These are phyloP conservation scores for Adelosebastes latens DNA, from an alignment of 2,797 vertebrate genomes.

Conservation along the genomic window DNA sequence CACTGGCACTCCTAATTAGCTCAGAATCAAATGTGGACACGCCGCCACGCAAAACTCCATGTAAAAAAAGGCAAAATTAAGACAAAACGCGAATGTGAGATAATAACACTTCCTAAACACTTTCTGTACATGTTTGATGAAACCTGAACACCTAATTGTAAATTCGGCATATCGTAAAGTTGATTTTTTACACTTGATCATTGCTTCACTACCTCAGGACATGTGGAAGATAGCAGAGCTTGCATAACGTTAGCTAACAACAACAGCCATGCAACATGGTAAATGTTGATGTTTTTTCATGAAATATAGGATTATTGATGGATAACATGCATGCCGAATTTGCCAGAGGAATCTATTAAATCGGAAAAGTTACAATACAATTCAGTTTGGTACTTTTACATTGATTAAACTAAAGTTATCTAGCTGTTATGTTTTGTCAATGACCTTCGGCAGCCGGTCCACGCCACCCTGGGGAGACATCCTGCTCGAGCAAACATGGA, in stretches of 20 bases:
- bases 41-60: not conserved
- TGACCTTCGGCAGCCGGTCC: constrained; percentile 76
- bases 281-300: not conserved
- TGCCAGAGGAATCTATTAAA: accelerated
- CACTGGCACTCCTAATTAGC: not conserved
- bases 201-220: not conserved
- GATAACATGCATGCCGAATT: constrained; percentile 16
- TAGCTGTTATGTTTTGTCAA: constrained; percentile 4
- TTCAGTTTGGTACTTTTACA: not conserved
- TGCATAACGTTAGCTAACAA: not conserved
- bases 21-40: not conserved
- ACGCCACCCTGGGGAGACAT: constrained; percentile 50
- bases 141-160: accelerated
- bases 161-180: not conserved
- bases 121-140: not conserved
- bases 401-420: not conserved
- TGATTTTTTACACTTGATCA: not conserved
- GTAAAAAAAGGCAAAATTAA: not conserved
- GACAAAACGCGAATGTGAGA: accelerated
- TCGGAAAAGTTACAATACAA: accelerated
- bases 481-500: constrained; percentile 62
- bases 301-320: accelerated
- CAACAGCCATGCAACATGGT: not conserved
- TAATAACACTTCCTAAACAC: accelerated
- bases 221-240: accelerated